These are phyloP conservation scores for Taenaris catops DNA, from an alignment of 2,888 invertebrate genomes.

Conservation along the genomic window DNA sequence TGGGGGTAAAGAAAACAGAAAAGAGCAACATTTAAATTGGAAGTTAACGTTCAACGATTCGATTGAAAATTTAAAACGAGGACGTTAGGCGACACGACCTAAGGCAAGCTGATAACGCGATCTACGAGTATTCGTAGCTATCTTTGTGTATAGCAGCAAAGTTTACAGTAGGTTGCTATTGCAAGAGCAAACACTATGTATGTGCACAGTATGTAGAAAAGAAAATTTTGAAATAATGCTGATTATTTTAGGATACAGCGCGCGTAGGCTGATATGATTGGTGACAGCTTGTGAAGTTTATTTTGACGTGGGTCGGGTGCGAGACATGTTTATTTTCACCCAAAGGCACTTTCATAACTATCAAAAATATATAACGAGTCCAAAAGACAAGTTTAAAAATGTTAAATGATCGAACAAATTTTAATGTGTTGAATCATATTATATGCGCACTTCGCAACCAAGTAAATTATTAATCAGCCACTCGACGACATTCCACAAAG, in stretches of 20 bases:
- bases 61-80: conserved; percentile 31
- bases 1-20: too few species aligned
- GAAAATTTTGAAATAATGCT: conserved; percentile 20
- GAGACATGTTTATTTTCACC: conserved; percentile 14
- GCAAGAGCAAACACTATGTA: conserved; percentile 22
- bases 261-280: conserved; percentile 6
- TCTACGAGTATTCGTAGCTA: conserved; percentile 49
- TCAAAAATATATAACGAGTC: too few species aligned
- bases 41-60: too few species aligned
- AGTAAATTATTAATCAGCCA: conserved; percentile 63
- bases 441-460: conserved; percentile 61
- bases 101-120: conserved; percentile 58
- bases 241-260: conserved; percentile 11
- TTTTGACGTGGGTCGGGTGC: conserved; percentile 19
- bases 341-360: conserved; percentile 1
- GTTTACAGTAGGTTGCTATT: conserved; percentile 29
- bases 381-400: too few species aligned
- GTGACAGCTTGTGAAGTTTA: conserved; percentile 10
- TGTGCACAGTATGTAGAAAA: conserved; percentile 14
- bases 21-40: too few species aligned
- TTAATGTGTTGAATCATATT: conserved; percentile 49
- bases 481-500: conserved; percentile 61
- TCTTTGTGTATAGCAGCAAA: conserved; percentile 44
- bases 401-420: too few species aligned
- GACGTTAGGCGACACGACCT: conserved; percentile 58